phyloP scores from a whole-genome alignment of 2,113 vertebrate genomes.

The Corvus hawaiiensis region DNA sequence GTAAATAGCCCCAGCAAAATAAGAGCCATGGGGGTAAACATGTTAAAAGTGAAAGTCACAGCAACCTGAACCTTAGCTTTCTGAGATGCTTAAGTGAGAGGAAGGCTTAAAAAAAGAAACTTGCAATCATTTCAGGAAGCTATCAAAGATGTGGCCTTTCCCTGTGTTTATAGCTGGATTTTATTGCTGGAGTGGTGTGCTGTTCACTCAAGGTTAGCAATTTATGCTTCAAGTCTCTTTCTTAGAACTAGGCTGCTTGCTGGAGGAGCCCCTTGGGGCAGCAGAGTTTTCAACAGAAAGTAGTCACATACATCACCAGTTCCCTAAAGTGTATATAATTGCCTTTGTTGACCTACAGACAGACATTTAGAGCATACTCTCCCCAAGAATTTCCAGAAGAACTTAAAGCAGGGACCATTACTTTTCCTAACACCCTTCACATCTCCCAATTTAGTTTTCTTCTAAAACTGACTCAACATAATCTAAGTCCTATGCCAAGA shows the following conservation, averaged over 20 bases:
- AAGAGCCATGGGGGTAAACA: neutral
- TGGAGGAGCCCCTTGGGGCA: neutral
- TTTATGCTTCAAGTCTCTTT: neutral
- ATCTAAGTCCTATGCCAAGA: neutral
- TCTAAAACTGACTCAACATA: neutral
- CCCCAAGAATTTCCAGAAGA: neutral
- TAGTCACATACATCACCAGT: neutral
- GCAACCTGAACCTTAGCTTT: neutral
- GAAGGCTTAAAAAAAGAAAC: neutral
- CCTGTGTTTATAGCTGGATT: neutral
- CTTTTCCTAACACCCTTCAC: neutral
- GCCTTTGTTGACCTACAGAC: neutral
- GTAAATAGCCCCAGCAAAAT: neutral
- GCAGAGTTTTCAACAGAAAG: conserved; percentile 21
- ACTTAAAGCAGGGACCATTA: neutral
- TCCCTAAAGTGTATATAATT: neutral
- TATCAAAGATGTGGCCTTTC: neutral
- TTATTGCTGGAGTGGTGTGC: neutral
- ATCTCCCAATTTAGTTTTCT: neutral
- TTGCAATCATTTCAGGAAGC: neutral
- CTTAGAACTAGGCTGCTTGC: neutral
- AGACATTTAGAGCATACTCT: neutral
- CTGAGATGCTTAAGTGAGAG: neutral
- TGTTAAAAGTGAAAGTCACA: neutral
- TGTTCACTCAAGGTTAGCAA: neutral